These are phyloP conservation scores for Morus bassanus DNA, from an alignment of 2,797 vertebrate genomes.

Conservation along the genomic window DNA sequence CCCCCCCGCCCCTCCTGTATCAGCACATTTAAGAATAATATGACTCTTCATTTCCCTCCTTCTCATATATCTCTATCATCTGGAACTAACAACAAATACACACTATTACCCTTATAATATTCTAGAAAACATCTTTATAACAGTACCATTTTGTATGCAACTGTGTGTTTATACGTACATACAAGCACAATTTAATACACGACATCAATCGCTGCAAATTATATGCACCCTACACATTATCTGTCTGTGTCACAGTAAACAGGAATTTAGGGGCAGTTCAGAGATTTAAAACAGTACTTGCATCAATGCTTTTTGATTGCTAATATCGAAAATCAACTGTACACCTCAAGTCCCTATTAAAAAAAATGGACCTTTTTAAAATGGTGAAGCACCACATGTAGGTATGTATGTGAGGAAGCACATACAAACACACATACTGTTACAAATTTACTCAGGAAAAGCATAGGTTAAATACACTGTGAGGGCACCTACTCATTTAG, in stretches of 20 bases:
- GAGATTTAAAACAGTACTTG: background rate
- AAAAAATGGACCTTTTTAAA: background rate
- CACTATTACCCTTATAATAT: background rate
- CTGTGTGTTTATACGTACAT: background rate
- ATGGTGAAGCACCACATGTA: background rate
- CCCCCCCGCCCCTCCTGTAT: background rate
- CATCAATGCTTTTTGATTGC: background rate
- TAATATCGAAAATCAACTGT: background rate
- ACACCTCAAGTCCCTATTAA: background rate
- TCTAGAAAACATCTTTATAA: background rate
- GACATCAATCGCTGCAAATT: background rate
- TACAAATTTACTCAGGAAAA: background rate
- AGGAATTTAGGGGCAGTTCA: background rate
- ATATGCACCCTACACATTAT: background rate
- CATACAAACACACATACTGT: background rate
- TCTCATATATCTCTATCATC: conserved; percentile 20
- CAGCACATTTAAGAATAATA: conserved; percentile 66
- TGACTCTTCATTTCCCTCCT: conserved; percentile 63
- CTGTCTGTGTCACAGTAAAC: background rate
- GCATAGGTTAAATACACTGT: conserved; percentile 49
- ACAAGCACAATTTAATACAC: background rate
- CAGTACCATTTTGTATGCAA: background rate
- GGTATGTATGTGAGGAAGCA: background rate
- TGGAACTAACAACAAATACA: conserved; percentile 28
- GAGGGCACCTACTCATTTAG: conserved; percentile 43